phyloP scores from a whole-genome alignment of 2,113 vertebrate species.

The Holacanthus passer region DNA sequence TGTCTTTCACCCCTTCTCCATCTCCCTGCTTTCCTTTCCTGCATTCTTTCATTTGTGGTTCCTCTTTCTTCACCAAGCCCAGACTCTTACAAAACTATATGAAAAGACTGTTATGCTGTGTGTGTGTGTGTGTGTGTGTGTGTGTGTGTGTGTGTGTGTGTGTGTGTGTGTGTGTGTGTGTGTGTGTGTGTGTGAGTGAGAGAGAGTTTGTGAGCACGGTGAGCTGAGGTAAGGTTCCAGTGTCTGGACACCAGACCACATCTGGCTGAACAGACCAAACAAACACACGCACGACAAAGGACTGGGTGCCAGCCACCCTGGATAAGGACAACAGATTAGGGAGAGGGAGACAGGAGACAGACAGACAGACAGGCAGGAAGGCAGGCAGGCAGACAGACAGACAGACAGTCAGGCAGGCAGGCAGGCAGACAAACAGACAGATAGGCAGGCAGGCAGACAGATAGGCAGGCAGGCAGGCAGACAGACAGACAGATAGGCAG shows the following conservation, averaged over 20 bases:
- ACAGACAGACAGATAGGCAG: neutral
- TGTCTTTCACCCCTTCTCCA: neutral
- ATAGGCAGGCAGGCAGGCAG: neutral
- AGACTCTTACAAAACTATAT: neutral
- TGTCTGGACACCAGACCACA: constrained; percentile 7
- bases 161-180: neutral
- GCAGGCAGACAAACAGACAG: neutral
- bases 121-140: neutral
- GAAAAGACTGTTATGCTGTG: too few species aligned
- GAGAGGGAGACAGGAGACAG: constrained; percentile 8
- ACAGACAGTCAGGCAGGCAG: neutral
- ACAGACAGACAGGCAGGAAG: neutral
- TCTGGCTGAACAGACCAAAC: constrained; percentile 5
- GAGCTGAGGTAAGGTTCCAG: constrained; percentile 2
- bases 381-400: neutral
- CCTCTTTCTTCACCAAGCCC: neutral
- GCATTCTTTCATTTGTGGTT: neutral
- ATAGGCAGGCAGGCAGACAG: constrained; percentile 1
- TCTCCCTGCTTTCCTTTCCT: neutral
- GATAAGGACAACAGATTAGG: constrained; percentile 14
- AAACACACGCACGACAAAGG: neutral
- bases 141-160: neutral
- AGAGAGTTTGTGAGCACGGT: neutral
- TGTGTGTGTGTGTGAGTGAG: neutral
- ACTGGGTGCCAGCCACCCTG: neutral